These are phyloP conservation scores for Melanostoma mellinum DNA, from an alignment of 2,888 invertebrate species.

Conservation along the genomic window DNA sequence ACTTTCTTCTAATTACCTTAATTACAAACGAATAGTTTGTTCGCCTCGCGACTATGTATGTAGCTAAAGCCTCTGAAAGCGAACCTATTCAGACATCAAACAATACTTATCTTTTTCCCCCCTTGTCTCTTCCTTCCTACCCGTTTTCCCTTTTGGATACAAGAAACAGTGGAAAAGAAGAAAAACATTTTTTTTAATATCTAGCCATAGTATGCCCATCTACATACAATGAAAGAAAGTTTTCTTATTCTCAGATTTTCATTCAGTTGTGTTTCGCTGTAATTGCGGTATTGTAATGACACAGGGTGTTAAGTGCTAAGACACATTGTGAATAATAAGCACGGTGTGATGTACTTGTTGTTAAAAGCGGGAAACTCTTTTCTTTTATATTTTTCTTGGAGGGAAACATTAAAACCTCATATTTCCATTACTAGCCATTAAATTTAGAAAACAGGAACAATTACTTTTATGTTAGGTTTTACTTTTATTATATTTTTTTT, in stretches of 20 bases:
- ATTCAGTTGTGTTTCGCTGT: slow-evolving; percentile 39
- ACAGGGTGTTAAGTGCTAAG: slow-evolving; percentile 20
- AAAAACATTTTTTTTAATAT: slow-evolving; percentile 33
- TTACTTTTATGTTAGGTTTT: neutral
- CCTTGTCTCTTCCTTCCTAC: slow-evolving; percentile 42
- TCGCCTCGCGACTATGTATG: slow-evolving; percentile 17
- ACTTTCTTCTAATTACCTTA: slow-evolving; percentile 57
- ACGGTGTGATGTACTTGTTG: slow-evolving; percentile 23
- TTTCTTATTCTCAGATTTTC: slow-evolving; percentile 50
- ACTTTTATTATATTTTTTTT: slow-evolving; percentile 3
- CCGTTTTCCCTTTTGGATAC: slow-evolving; percentile 13
- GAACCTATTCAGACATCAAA: slow-evolving; percentile 42
- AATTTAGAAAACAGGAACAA: slow-evolving; percentile 33
- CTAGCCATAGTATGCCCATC: neutral
- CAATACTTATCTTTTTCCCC: slow-evolving; percentile 22
- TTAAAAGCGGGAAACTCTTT: neutral
- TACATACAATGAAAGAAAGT: slow-evolving; percentile 46
- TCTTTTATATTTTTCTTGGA: slow-evolving; percentile 2
- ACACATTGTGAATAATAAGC: slow-evolving; percentile 40
- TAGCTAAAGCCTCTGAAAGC: slow-evolving; percentile 6
- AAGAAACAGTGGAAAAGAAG: slow-evolving; percentile 18
- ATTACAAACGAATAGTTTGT: slow-evolving; percentile 46
- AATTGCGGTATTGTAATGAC: slow-evolving; percentile 41
- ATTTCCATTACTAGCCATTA: slow-evolving; percentile 51
- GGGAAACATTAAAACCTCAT: slow-evolving; percentile 46